Percentiles rank a stretch among this genome's conserved stretches.
These are phyloP conservation scores for Hyperoplus immaculatus DNA, from an alignment of 2,797 vertebrate species.

Conservation along the genomic window DNA sequence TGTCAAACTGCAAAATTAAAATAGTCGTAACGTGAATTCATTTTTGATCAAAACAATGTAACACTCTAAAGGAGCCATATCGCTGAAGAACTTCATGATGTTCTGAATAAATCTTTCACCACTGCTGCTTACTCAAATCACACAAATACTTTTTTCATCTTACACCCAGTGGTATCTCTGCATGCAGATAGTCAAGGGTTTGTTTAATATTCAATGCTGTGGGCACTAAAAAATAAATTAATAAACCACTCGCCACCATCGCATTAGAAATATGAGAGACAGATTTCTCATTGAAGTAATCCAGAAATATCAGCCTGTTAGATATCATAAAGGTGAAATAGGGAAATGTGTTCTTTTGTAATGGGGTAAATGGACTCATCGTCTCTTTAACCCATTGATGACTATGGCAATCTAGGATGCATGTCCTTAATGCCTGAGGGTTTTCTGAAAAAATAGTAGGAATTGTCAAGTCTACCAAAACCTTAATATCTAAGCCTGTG, in stretches of 20 bases:
- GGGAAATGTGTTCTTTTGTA: background rate
- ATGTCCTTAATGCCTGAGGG: too few relatives aligned
- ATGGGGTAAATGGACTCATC: constrained; percentile 1
- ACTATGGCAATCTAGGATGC: too few relatives aligned
- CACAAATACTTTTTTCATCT: background rate
- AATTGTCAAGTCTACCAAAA: too few relatives aligned
- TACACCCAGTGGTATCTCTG: background rate
- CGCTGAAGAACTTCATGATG: background rate
- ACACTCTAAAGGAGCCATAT: background rate
- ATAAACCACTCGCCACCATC: background rate
- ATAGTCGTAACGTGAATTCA: background rate
- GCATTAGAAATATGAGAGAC: background rate
- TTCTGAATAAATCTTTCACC: background rate
- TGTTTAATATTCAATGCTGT: background rate
- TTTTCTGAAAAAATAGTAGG: too few relatives aligned
- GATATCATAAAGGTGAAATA: background rate
- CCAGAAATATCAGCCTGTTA: background rate
- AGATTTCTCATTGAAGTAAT: background rate
- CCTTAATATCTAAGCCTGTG: too few relatives aligned
- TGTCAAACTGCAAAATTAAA: background rate
- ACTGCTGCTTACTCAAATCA: background rate
- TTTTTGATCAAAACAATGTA: background rate
- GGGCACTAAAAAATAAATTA: background rate
- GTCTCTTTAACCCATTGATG: too few relatives aligned
- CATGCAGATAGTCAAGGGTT: background rate